These are phyloP conservation scores for Oncorhynchus kisutch DNA, from an alignment of 2,113 vertebrate genomes.

Conservation along the genomic window DNA sequence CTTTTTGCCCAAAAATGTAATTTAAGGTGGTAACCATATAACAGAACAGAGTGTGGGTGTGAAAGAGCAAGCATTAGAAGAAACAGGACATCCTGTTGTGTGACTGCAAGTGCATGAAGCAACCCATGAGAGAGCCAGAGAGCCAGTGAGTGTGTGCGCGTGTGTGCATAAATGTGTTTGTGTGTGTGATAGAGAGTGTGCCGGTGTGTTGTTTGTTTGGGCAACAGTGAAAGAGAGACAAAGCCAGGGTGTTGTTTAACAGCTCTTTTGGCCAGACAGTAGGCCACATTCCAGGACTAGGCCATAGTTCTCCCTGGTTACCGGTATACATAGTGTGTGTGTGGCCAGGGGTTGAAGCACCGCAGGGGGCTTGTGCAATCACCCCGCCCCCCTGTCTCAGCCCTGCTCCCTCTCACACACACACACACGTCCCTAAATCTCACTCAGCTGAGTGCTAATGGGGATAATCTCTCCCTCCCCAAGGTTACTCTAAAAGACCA, in stretches of 20 bases:
- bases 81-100: too few species aligned
- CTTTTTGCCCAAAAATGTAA: too few species aligned
- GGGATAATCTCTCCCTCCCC: constrained; percentile 43
- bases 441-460: constrained; percentile 41
- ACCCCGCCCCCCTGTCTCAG: constrained; percentile 43
- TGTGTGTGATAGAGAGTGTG: constrained; percentile 50
- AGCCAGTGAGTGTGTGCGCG: constrained; percentile 7
- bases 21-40: constrained; percentile 46
- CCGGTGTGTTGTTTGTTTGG: constrained; percentile 52
- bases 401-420: constrained; percentile 22
- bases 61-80: not conserved
- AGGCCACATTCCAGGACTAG: constrained; percentile 66
- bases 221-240: constrained; percentile 60
- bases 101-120: too few species aligned
- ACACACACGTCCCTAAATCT: constrained; percentile 45
- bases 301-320: constrained; percentile 56
- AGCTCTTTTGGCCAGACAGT: constrained; percentile 67
- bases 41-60: too few species aligned
- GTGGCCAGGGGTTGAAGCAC: constrained; percentile 66
- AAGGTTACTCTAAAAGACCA: constrained; percentile 24
- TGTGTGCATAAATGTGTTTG: not conserved
- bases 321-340: constrained; percentile 60
- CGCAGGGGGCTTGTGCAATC: constrained; percentile 54
- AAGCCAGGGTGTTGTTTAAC: constrained; percentile 66
- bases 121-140: not conserved